These are phyloP conservation scores for Drosophila eohydei DNA, from an alignment of 2,888 invertebrate genomes.

Conservation along the genomic window DNA sequence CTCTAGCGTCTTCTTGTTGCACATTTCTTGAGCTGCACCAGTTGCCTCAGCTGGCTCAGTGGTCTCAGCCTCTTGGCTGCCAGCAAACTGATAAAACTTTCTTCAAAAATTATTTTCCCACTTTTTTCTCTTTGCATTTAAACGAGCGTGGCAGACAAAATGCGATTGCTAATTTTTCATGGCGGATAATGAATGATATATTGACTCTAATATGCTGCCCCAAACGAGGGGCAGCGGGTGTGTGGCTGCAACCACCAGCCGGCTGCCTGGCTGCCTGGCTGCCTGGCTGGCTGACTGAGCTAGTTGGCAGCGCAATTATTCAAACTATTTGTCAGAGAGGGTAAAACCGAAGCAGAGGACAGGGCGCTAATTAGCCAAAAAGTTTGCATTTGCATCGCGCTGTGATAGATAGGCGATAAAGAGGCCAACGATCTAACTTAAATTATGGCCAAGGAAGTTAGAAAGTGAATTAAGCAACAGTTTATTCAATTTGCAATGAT, in stretches of 20 bases:
- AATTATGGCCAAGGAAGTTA: neutral
- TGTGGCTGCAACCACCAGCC: neutral
- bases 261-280: constrained; percentile 24
- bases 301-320: constrained; percentile 69
- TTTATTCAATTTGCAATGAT: neutral
- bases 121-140: constrained; percentile 58
- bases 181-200: constrained; percentile 79
- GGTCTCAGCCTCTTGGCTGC: constrained; percentile 45
- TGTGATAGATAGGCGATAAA: constrained; percentile 40
- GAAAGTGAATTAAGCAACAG: neutral
- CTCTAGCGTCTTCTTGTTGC: constrained; percentile 65
- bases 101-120: constrained; percentile 51
- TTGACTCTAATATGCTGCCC: constrained; percentile 63
- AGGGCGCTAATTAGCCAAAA: constrained; percentile 66
- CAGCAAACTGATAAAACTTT: constrained; percentile 75
- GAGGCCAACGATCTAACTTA: constrained; percentile 8
- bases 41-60: constrained; percentile 7
- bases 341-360: constrained; percentile 20
- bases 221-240: neutral
- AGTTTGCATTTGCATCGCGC: constrained; percentile 44
- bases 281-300: constrained; percentile 38
- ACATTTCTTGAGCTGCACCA: constrained; percentile 51
- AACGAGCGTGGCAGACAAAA: constrained; percentile 72
- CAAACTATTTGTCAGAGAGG: constrained; percentile 74
- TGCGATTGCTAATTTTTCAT: constrained; percentile 80